Percentiles rank a stretch among this genome's conserved stretches.
These are phyloP conservation scores for Capreolus pygargus DNA, from an alignment of 2,113 vertebrate genomes.

Conservation along the genomic window DNA sequence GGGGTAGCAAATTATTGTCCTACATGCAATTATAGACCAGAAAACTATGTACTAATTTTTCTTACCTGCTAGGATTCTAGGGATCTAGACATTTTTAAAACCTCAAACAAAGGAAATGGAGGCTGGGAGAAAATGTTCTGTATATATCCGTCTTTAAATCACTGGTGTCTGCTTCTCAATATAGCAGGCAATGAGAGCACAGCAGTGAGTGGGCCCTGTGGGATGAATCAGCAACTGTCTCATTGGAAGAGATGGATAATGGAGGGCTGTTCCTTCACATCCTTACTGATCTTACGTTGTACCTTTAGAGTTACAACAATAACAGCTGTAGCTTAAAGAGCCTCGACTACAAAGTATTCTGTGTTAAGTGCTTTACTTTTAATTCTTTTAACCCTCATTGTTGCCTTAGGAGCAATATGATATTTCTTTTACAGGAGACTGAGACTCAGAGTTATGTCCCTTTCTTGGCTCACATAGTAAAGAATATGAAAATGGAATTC, in stretches of 20 bases:
- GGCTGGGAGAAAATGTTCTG: background rate
- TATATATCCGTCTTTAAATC: background rate
- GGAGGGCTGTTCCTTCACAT: background rate
- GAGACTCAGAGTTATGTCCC: background rate
- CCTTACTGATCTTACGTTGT: background rate
- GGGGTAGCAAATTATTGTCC: background rate
- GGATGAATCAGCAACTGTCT: background rate
- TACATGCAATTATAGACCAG: background rate
- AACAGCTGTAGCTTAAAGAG: background rate
- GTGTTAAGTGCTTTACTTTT: background rate
- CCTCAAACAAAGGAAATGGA: background rate
- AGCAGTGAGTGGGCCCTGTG: background rate
- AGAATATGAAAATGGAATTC: background rate
- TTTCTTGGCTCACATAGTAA: background rate
- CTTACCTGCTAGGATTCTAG: background rate
- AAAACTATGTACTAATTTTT: background rate
- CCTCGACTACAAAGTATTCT: background rate
- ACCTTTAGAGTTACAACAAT: background rate
- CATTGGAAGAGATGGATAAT: background rate
- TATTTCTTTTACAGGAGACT: background rate
- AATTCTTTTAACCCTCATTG: background rate
- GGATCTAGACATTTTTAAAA: background rate
- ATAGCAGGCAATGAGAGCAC: background rate
- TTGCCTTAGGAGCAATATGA: background rate
- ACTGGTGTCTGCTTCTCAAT: background rate